Evolutionary conservation across 2,113 vertebrate genomes (phyloP).

Genomic region (Tautogolabrus adspersus): DNA sequence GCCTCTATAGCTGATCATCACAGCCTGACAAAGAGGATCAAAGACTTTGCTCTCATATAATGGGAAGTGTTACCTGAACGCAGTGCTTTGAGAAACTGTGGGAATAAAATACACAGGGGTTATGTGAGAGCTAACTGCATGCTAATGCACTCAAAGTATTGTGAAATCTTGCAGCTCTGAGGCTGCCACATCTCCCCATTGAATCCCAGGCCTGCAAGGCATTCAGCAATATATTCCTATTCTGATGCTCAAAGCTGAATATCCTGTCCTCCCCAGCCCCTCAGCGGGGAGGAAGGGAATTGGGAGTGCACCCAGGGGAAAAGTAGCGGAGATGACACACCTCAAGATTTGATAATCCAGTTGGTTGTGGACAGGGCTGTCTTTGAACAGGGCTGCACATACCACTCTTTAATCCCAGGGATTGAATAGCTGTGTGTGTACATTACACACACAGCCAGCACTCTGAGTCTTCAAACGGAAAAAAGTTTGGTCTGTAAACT

Average conservation of each 20-base stretch:
- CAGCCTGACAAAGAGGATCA: conserved; percentile 70
- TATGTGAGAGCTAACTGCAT: conserved; percentile 68
- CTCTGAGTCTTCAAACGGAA: conserved; percentile 31
- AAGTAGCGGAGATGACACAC: conserved; percentile 64
- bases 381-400: conserved; percentile 34
- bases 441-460: conserved; percentile 29
- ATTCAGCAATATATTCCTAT: conserved; percentile 57
- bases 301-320: conserved; percentile 42
- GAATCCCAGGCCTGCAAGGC: conserved; percentile 57
- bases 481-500: conserved; percentile 58
- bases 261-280: conserved; percentile 42
- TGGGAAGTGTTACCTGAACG: conserved; percentile 71
- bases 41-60: conserved; percentile 65
- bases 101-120: conserved; percentile 61
- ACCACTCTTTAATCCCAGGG: conserved; percentile 48
- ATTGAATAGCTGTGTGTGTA: conserved; percentile 35
- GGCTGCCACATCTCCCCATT: conserved; percentile 43
- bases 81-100: conserved; percentile 60
- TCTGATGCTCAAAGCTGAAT: conserved; percentile 64
- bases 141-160: conserved; percentile 71
- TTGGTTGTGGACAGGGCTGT: conserved; percentile 59
- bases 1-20: conserved; percentile 59
- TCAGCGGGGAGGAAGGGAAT: conserved; percentile 38
- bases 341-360: conserved; percentile 63
- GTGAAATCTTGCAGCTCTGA: conserved; percentile 56